Evolutionary conservation across 1,140 invertebrate species (phyloP).

Genomic region (Dreissena polymorpha): DNA sequence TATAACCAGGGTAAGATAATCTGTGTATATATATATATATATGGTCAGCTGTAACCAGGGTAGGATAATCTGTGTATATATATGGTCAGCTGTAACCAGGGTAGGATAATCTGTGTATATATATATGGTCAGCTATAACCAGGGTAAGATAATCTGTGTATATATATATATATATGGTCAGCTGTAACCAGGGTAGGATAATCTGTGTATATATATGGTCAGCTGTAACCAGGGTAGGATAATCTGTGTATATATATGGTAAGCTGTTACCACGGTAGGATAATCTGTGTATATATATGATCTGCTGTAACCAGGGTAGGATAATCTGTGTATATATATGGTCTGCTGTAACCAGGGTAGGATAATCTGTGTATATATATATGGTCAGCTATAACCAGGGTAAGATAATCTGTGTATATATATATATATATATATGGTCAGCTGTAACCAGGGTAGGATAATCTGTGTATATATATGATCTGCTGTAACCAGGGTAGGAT

Average conservation of each 20-base stretch:
- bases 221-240: conserved; percentile 92
- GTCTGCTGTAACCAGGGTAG: conserved; percentile 96
- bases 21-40: conserved; percentile 61
- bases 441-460: conserved; percentile 92
- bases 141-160: conserved; percentile 81
- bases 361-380: conserved; percentile 59
- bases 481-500: conserved; percentile 92
- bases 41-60: conserved; percentile 98
- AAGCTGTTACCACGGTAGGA: conserved; percentile 93
- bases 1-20: conserved; percentile 89
- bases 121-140: conserved; percentile 96
- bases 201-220: conserved; percentile 86
- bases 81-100: conserved; percentile 99
- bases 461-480: conserved; percentile 86
- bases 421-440: conserved; percentile 90
- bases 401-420: conserved; percentile 36
- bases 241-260: conserved; percentile 84
- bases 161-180: conserved; percentile 87
- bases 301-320: conserved; percentile 95
- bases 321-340: conserved; percentile 81
- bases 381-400: conserved; percentile 98
- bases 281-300: conserved; percentile 83
- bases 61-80: conserved; percentile 50
- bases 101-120: conserved; percentile 53
- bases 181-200: conserved; percentile 92